These are phyloP conservation scores for Meloidogyne hapla DNA, from an alignment of 1,140 invertebrate genomes.

Conservation along the genomic window DNA sequence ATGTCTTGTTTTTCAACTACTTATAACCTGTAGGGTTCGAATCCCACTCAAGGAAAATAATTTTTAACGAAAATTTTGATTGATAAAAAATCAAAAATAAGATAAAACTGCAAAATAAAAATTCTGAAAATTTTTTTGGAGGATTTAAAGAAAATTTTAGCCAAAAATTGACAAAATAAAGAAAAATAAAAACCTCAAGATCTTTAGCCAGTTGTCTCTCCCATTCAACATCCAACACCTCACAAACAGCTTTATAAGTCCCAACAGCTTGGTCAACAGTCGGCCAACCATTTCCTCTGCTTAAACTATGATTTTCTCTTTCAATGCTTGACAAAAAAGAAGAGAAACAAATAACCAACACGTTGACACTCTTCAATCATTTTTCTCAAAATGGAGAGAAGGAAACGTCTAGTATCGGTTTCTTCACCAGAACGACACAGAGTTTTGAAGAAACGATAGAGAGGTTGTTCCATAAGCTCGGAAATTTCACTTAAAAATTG, in stretches of 20 bases:
- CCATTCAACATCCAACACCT: neutral
- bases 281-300: constrained; percentile 4
- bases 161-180: neutral
- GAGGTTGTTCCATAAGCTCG: constrained; percentile 11
- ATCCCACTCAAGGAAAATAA: neutral
- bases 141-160: too few relatives aligned
- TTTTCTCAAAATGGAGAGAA: constrained; percentile 31
- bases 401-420: constrained; percentile 21
- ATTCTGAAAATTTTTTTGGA: too few relatives aligned
- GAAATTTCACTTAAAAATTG: constrained; percentile 24
- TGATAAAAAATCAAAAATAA: too few relatives aligned
- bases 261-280: constrained; percentile 3
- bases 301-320: neutral
- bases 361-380: constrained; percentile 31
- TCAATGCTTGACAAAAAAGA: constrained; percentile 20
- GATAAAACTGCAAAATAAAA: too few relatives aligned
- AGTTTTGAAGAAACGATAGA: constrained; percentile 31
- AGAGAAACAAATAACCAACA: constrained; percentile 38
- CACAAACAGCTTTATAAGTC: constrained; percentile 30
- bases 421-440: constrained; percentile 29
- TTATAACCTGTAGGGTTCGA: neutral
- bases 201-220: constrained; percentile 28
- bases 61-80: neutral
- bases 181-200: constrained; percentile 25
- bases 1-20: neutral